Evolutionary conservation across 2,888 invertebrate species (phyloP).

Genomic region (Brenthis ino): DNA sequence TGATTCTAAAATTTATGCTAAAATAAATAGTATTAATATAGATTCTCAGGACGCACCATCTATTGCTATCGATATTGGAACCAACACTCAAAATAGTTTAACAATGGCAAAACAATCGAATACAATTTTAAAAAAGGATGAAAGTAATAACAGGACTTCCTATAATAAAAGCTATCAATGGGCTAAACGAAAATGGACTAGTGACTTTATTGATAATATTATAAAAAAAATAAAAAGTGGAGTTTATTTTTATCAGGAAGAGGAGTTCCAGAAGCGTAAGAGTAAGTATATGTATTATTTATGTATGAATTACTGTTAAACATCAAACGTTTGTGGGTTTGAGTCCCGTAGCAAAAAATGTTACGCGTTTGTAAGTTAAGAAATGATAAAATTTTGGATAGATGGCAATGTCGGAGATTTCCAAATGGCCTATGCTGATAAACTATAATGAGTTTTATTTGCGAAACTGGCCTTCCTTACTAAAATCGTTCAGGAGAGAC

Average conservation of each 20-base stretch:
- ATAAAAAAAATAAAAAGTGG: constrained; percentile 66
- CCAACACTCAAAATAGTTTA: background rate
- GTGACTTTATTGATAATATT: constrained; percentile 70
- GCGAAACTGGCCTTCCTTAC: too few species aligned
- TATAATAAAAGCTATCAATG: constrained; percentile 45
- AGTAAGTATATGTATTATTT: constrained; percentile 20
- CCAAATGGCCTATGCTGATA: too few species aligned
- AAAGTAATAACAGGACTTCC: constrained; percentile 8
- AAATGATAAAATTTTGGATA: too few species aligned
- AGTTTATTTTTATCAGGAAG: constrained; percentile 58
- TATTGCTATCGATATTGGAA: constrained; percentile 19
- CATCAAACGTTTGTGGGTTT: too few species aligned
- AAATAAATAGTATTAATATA: background rate
- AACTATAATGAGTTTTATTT: too few species aligned
- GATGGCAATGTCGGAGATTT: too few species aligned
- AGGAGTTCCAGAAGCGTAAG: constrained; percentile 38
- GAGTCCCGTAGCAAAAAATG: too few species aligned
- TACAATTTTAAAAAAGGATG: constrained; percentile 13
- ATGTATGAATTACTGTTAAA: background rate
- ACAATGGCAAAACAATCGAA: background rate
- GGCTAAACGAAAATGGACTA: constrained; percentile 63
- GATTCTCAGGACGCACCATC: constrained; percentile 22
- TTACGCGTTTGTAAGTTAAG: too few species aligned
- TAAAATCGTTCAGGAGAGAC: too few species aligned
- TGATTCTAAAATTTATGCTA: background rate